These are phyloP conservation scores for Delichon dasypus DNA, from an alignment of 2,797 vertebrate species.

Conservation along the genomic window DNA sequence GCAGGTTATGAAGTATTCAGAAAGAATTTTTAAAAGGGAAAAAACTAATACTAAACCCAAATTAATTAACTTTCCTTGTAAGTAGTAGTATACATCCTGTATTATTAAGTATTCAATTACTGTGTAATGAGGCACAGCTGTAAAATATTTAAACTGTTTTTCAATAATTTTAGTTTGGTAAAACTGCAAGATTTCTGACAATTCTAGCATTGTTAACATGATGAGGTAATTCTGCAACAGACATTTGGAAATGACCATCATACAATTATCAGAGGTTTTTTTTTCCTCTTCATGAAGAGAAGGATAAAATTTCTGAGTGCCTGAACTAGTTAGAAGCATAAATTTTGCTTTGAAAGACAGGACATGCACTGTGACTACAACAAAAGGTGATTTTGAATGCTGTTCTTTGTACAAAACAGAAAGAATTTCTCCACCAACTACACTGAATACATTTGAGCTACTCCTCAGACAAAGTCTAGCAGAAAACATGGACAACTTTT, in stretches of 20 bases:
- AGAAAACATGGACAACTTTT: not conserved
- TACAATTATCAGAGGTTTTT: not conserved
- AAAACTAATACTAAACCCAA: not conserved
- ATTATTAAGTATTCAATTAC: constrained; percentile 54
- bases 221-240: not conserved
- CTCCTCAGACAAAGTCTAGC: not conserved
- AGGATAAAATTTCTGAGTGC: not conserved
- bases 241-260: not conserved
- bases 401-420: not conserved
- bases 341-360: not conserved
- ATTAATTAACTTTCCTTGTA: constrained; percentile 37
- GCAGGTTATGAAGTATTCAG: not conserved
- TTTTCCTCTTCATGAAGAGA: not conserved
- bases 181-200: constrained; percentile 31
- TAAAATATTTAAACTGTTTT: constrained; percentile 55
- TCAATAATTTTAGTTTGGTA: constrained; percentile 18
- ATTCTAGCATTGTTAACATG: not conserved
- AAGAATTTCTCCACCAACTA: not conserved
- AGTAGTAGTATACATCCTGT: not conserved
- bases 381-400: not conserved
- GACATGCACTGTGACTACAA: not conserved
- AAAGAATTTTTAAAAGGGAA: not conserved
- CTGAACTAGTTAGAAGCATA: not conserved
- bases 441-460: not conserved
- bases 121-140: constrained; percentile 3